Conservation (phyloP, 2,113 vertebrate species). For the Eupsittula cactorum region DNA sequence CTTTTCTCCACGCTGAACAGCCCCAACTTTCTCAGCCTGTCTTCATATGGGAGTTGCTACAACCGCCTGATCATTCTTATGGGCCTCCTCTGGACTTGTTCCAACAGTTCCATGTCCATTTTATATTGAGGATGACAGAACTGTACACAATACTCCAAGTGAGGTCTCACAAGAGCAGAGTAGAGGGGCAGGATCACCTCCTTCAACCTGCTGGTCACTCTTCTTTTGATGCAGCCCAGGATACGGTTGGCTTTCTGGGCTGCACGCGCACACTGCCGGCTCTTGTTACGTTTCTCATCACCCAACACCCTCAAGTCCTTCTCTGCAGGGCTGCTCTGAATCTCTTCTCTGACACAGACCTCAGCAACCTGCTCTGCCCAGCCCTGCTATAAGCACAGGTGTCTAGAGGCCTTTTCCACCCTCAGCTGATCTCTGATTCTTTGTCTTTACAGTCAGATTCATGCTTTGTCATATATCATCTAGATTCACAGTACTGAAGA, state of each 20-base stretch:
- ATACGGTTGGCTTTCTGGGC: neutral
- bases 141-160: too few species aligned
- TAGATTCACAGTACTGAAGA: neutral
- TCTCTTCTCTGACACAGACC: neutral
- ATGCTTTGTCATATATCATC: neutral
- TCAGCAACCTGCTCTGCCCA: neutral
- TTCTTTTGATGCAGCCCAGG: neutral
- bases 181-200: neutral
- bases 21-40: too few species aligned
- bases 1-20: too few species aligned
- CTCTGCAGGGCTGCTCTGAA: neutral
- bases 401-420: neutral
- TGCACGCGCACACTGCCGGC: accelerated
- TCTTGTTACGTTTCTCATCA: neutral
- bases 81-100: too few species aligned
- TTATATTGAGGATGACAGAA: too few species aligned
- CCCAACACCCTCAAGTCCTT: neutral
- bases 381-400: neutral
- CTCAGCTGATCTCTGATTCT: neutral
- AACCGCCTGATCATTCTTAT: too few species aligned
- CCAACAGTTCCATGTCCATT: too few species aligned
- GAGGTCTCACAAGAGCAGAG: too few species aligned
- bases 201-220: neutral
- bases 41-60: too few species aligned
- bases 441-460: neutral